Conservation (phyloP, 2,797 vertebrate genomes). For the Fratercula arctica region DNA sequence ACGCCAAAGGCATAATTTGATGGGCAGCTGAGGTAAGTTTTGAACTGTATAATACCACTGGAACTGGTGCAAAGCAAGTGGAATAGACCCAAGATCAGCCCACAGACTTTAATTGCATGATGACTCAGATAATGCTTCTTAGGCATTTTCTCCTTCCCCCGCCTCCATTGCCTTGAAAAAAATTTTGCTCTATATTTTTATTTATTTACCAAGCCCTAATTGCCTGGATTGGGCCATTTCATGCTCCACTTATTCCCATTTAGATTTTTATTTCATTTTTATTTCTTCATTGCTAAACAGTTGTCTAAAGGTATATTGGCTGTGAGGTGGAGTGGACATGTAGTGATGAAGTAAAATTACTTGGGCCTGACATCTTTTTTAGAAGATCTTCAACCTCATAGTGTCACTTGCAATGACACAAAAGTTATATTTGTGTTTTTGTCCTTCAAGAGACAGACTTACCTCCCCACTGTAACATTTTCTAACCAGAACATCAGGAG, state of each 20-base stretch:
- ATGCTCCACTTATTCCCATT: neutral
- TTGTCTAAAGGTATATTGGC: neutral
- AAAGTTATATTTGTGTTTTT: neutral
- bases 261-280: neutral
- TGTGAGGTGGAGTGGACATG: fast-evolving
- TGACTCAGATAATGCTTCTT: neutral
- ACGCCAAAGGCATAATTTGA: neutral
- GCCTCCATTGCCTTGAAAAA: neutral
- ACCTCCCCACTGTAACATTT: fast-evolving
- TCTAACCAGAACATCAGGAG: neutral
- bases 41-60: neutral
- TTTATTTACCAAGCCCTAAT: neutral
- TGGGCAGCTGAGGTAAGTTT: neutral
- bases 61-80: neutral
- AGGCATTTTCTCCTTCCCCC: neutral
- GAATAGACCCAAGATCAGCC: slow-evolving; percentile 15
- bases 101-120: neutral
- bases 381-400: neutral
- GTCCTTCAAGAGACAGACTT: neutral
- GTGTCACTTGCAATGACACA: neutral
- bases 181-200: neutral
- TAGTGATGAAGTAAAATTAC: neutral
- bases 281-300: neutral
- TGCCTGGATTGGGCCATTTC: neutral
- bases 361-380: neutral